Percentiles rank a stretch among this genome's conserved stretches.
Conservation (phyloP, 2,888 invertebrate genomes). For the Drosophila borealis region DNA sequence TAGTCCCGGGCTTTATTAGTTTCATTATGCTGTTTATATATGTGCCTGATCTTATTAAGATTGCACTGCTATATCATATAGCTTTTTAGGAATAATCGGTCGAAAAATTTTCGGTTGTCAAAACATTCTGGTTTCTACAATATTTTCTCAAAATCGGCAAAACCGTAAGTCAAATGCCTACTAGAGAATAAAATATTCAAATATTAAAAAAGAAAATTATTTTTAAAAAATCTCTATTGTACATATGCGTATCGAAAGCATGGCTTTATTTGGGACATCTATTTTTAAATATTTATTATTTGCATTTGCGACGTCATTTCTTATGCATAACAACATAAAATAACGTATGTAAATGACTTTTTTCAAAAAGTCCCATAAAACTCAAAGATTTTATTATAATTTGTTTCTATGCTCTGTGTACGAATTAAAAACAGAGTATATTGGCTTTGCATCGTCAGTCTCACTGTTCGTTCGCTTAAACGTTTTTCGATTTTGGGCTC, state of each 20-base stretch:
- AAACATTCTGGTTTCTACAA: too few relatives aligned
- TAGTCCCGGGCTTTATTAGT: too few relatives aligned
- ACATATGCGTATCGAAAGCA: neutral
- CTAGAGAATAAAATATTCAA: neutral
- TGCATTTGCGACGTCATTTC: constrained; percentile 8
- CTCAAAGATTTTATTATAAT: constrained; percentile 70
- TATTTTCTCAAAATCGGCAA: too few relatives aligned
- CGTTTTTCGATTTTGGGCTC: too few relatives aligned
- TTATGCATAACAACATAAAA: constrained; percentile 58
- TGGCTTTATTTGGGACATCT: neutral
- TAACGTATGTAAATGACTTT: constrained; percentile 81
- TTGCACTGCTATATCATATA: too few relatives aligned
- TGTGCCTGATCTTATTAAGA: too few relatives aligned
- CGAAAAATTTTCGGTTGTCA: too few relatives aligned
- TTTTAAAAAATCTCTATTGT: too few relatives aligned
- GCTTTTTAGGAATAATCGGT: too few relatives aligned
- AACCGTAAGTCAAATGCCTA: neutral
- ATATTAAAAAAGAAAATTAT: too few relatives aligned
- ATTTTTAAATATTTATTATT: constrained; percentile 4
- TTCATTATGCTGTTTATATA: too few relatives aligned
- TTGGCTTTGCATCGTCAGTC: neutral
- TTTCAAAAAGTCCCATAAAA: constrained; percentile 71
- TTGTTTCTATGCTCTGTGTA: constrained; percentile 12
- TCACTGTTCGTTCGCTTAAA: too few relatives aligned
- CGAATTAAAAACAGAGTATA: neutral